Evolutionary conservation across 2,888 invertebrate species (phyloP).

Genomic region (Ceraclea dissimilis): DNA sequence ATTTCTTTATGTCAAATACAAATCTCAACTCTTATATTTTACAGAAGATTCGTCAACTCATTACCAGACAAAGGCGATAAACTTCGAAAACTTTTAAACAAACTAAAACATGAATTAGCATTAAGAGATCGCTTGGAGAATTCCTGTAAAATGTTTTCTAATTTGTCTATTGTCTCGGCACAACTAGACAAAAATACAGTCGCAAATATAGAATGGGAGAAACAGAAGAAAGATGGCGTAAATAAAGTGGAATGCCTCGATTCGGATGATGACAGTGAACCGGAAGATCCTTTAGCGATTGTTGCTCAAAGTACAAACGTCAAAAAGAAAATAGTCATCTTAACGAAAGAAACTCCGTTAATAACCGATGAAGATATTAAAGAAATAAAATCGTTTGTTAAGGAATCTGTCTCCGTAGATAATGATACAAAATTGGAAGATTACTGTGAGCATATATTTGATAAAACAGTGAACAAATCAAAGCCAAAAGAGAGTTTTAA

Average conservation of each 20-base stretch:
- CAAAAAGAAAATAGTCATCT: conserved; percentile 43
- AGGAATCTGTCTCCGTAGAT: conserved; percentile 13
- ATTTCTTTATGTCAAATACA: no score
- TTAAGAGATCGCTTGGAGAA: conserved; percentile 44
- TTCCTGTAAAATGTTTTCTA: conserved; percentile 43
- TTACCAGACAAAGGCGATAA: conserved; percentile 54
- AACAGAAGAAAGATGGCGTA: conserved; percentile 37
- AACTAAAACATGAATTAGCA: conserved; percentile 43
- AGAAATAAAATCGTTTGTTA: conserved; percentile 34
- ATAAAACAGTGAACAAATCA: conserved; percentile 41
- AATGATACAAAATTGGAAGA: conserved; percentile 29
- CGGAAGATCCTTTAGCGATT: conserved; percentile 50
- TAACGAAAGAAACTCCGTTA: conserved; percentile 41
- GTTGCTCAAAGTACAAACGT: conserved; percentile 47
- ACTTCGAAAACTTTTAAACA: conserved; percentile 42
- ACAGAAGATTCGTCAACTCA: conserved; percentile 45
- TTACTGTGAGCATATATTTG: conserved; percentile 47
- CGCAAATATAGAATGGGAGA: conserved; percentile 54
- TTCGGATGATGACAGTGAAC: conserved; percentile 52
- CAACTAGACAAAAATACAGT: conserved; percentile 41
- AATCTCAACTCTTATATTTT: no score
- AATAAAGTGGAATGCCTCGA: conserved; percentile 37
- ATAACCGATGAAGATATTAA: conserved; percentile 47
- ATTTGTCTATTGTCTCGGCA: conserved; percentile 31
- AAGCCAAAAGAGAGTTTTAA: conserved; percentile 42